Percentiles rank a stretch among this genome's conserved stretches.
Evolutionary conservation across 2,888 invertebrate genomes (phyloP).

Genomic region (Aporophyla nigra): DNA sequence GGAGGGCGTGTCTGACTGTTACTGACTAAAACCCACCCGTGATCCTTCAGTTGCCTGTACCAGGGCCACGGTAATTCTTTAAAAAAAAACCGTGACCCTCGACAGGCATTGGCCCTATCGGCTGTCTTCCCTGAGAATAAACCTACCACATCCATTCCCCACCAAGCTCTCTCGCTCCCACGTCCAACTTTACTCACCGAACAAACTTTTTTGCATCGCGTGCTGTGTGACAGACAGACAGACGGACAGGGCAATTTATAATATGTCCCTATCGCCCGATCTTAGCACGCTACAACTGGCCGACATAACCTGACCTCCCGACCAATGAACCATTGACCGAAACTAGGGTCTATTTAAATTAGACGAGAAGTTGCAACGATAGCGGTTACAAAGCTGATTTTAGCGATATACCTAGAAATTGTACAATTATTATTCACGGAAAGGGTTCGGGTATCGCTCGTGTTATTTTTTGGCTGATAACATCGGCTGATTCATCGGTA

Average conservation of each 20-base stretch:
- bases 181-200: slow-evolving; percentile 56
- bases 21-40: too few species aligned
- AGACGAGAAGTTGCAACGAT: slow-evolving; percentile 69
- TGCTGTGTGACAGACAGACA: slow-evolving; percentile 88
- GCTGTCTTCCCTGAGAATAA: neutral
- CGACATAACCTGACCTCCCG: slow-evolving; percentile 43
- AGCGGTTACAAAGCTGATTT: slow-evolving; percentile 70
- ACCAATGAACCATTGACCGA: neutral
- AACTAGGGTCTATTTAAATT: slow-evolving; percentile 60
- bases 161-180: slow-evolving; percentile 23
- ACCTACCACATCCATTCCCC: slow-evolving; percentile 61
- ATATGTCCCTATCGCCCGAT: slow-evolving; percentile 88
- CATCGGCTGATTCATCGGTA: slow-evolving; percentile 67
- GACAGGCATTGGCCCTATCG: too few species aligned
- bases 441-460: slow-evolving; percentile 72
- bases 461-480: slow-evolving; percentile 58
- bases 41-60: too few species aligned
- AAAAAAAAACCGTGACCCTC: too few species aligned
- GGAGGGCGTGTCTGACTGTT: too few species aligned
- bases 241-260: slow-evolving; percentile 90
- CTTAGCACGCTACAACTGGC: slow-evolving; percentile 76
- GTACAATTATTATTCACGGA: slow-evolving; percentile 78
- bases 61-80: too few species aligned
- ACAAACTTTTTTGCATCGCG: slow-evolving; percentile 88
- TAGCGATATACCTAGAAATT: slow-evolving; percentile 76